Evolutionary conservation across 2,113 vertebrate genomes (phyloP).

Genomic region (Carlito syrichta): DNA sequence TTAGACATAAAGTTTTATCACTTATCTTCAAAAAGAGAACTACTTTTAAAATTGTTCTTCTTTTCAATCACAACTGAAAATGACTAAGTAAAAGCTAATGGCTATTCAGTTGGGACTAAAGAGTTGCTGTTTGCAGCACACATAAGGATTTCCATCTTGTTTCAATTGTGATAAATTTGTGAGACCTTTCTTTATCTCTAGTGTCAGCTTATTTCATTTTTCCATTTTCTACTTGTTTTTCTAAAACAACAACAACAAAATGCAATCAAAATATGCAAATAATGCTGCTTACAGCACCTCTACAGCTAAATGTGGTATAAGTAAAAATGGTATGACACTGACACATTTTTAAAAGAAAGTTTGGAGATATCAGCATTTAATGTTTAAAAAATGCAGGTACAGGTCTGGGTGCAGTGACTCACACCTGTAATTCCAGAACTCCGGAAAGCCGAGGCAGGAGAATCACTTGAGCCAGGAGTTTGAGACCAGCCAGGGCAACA

Average conservation of each 20-base stretch:
- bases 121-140: not conserved
- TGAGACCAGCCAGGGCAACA: too few species aligned
- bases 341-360: not conserved
- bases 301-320: not conserved
- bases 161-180: not conserved
- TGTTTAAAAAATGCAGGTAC: not conserved
- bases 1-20: not conserved
- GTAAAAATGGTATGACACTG: not conserved
- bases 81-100: not conserved
- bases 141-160: not conserved
- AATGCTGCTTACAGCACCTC: not conserved
- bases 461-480: too few species aligned
- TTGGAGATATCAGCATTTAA: not conserved
- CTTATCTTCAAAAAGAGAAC: not conserved
- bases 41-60: not conserved
- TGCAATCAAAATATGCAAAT: conserved; percentile 51
- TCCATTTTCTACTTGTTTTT: conserved; percentile 20
- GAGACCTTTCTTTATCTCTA: conserved; percentile 24
- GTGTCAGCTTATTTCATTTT: not conserved
- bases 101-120: not conserved
- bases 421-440: too few species aligned
- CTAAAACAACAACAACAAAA: conserved; percentile 36
- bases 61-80: not conserved
- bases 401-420: too few species aligned
- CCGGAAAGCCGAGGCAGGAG: too few species aligned